phyloP scores from a whole-genome alignment of 2,888 invertebrate genomes.

The Heliconius aoede region DNA sequence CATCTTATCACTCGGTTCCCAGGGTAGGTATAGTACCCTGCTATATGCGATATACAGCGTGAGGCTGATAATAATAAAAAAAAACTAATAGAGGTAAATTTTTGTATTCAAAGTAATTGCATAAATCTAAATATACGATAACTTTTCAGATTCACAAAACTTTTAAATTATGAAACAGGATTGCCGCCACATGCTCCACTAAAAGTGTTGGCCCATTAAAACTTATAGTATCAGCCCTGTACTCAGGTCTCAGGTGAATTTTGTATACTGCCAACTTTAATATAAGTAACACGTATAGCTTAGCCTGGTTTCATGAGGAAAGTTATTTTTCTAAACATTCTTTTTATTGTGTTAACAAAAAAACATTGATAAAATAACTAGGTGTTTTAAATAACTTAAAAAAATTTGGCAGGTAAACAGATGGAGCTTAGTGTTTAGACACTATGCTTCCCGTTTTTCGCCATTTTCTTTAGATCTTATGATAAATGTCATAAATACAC shows the following conservation, averaged over 20 bases:
- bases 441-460: not conserved
- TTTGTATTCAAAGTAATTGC: not conserved
- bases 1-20: not conserved
- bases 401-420: not conserved
- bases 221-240: slow-evolving; percentile 7
- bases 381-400: no score
- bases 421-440: not conserved
- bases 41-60: not conserved
- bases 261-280: not conserved
- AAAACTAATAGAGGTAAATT: not conserved
- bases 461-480: not conserved
- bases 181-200: slow-evolving; percentile 18
- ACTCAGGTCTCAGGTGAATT: slow-evolving; percentile 5
- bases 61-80: not conserved
- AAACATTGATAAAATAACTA: no score
- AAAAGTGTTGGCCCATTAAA: slow-evolving; percentile 25
- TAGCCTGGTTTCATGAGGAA: not conserved
- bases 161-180: slow-evolving; percentile 16
- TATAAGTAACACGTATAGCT: not conserved
- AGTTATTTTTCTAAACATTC: no score
- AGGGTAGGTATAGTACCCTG: not conserved
- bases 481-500: no score
- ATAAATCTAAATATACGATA: not conserved
- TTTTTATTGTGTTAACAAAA: no score
- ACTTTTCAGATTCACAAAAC: slow-evolving; percentile 1